These are phyloP conservation scores for Corythornis madagascariensis DNA, from an alignment of 2,113 vertebrate genomes.

Conservation along the genomic window DNA sequence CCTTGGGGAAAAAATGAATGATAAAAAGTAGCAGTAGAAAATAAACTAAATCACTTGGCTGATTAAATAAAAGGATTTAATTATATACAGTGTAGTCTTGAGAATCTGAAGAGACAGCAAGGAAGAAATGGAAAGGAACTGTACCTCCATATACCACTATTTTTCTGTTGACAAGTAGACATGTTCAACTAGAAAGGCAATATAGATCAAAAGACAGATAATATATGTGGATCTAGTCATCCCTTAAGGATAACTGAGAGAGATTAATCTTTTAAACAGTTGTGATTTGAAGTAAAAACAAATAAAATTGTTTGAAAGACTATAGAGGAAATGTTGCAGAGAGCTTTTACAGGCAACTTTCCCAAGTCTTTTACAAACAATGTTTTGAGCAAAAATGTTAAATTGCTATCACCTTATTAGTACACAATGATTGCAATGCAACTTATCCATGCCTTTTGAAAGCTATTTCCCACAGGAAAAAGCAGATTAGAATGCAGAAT, in stretches of 20 bases:
- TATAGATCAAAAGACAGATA: background rate
- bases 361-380: background rate
- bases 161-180: background rate
- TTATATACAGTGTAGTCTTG: background rate
- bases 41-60: background rate
- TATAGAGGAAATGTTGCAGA: background rate
- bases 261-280: background rate
- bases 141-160: background rate
- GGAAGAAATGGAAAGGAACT: background rate
- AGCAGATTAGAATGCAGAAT: background rate
- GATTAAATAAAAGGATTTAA: background rate
- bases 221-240: background rate
- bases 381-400: background rate
- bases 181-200: background rate
- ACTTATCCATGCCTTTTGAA: background rate
- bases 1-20: background rate
- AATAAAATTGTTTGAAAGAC: background rate
- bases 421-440: background rate
- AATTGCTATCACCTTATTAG: background rate
- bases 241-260: background rate
- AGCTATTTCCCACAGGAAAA: background rate
- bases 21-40: background rate
- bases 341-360: background rate
- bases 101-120: background rate
- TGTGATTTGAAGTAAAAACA: background rate